phyloP scores from a whole-genome alignment of 92 coral and sea anemone species.

The Anthopleura xanthogrammica region DNA sequence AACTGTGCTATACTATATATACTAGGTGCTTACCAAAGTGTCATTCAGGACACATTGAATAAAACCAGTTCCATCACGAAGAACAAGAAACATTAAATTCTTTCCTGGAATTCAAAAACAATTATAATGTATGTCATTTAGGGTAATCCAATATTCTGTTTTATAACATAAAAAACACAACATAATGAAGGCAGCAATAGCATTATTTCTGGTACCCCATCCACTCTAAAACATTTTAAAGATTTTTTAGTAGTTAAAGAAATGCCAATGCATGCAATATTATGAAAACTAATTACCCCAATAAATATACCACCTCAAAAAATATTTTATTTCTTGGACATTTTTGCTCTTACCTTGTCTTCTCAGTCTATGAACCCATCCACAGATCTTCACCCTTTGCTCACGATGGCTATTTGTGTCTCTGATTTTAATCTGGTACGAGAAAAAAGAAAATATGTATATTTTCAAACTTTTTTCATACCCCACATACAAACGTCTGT shows the following conservation, averaged over 20 bases:
- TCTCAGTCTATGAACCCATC: constrained; percentile 92
- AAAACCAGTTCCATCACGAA: constrained; percentile 98
- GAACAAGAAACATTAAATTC: constrained; percentile 87
- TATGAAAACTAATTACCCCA: too few relatives aligned
- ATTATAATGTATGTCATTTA: too few relatives aligned
- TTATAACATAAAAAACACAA: too few relatives aligned
- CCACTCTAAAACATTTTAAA: too few relatives aligned
- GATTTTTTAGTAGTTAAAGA: too few relatives aligned
- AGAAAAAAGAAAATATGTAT: neutral
- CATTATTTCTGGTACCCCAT: too few relatives aligned
- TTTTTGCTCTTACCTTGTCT: constrained; percentile 65
- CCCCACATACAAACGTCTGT: too few relatives aligned
- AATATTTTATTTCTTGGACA: neutral
- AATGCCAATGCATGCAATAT: too few relatives aligned
- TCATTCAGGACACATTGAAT: constrained; percentile 93
- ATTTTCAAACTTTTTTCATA: too few relatives aligned
- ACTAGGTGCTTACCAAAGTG: constrained; percentile 61
- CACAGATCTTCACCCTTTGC: constrained; percentile 78
- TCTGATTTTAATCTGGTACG: constrained; percentile 73
- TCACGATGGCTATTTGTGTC: constrained; percentile 77
- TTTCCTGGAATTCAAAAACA: constrained; percentile 49
- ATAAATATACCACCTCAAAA: too few relatives aligned
- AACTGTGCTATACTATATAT: too few relatives aligned
- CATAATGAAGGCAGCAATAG: too few relatives aligned
- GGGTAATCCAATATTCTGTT: neutral